Evolutionary conservation across 1,140 invertebrate species (phyloP).

Genomic region (Papilio polyxenes): DNA sequence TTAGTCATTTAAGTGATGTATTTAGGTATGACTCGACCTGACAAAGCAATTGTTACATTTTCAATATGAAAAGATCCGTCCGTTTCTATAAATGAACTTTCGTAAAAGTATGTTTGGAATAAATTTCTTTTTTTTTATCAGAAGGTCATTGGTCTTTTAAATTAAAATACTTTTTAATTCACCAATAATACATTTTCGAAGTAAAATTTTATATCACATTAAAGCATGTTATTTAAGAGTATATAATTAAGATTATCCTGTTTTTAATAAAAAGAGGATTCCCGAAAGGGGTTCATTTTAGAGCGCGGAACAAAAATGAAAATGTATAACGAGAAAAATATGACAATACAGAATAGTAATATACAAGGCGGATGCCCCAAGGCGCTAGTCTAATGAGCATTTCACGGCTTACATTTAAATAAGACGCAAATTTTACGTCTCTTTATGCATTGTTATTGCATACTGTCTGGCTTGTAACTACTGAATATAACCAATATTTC

Average conservation of each 20-base stretch:
- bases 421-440: constrained; percentile 14
- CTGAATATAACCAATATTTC: neutral
- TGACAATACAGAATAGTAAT: constrained; percentile 50
- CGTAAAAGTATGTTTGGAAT: too few relatives aligned
- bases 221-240: neutral
- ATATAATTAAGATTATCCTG: constrained; percentile 18
- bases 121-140: too few relatives aligned
- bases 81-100: too few relatives aligned
- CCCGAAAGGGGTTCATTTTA: neutral
- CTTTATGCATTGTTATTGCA: constrained; percentile 5
- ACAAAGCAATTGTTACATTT: neutral
- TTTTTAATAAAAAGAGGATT: neutral
- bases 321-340: constrained; percentile 23
- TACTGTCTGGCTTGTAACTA: constrained; percentile 1
- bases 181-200: neutral
- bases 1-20: neutral
- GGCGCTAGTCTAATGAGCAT: constrained; percentile 76
- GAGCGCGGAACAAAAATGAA: constrained; percentile 2
- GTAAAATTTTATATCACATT: neutral
- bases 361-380: constrained; percentile 57
- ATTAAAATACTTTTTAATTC: neutral
- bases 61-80: too few relatives aligned
- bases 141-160: too few relatives aligned
- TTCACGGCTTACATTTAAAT: constrained; percentile 24
- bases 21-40: neutral